Base-by-base conservation (phyloP, 2,797 vertebrate species). In the Oophaga sylvatica region DNA sequence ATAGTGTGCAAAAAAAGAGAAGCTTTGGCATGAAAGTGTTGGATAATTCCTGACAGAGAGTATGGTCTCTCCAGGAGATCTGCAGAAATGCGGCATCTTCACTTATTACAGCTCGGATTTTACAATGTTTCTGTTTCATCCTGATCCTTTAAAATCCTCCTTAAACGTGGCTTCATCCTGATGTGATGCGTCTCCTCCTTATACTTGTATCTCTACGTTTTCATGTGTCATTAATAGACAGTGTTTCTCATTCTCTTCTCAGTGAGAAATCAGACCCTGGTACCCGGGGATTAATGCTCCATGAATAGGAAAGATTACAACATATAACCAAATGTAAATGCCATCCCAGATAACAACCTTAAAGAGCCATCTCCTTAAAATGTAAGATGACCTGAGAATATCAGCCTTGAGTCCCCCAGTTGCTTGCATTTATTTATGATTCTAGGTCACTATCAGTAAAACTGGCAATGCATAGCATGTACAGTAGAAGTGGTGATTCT, bases 121-220 rank as follows among this genome's bases (percentile, higher is more conserved):
- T 56, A 22, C 12, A 11, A 56, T 77, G 48, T 53, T 77, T 26
- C 22, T 15, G 1, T 77, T 77, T 53, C 7, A 7, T 45, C 4
- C 57, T 77, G 53, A 84, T 75, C 59, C 71, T 65, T 60, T 65
- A 29, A 22, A 45, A 22, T 63, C 71, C 59, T 77, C 11, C 53
- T 12, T 77, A 73, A 59, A 75, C 13, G 3, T 35, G n/a, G 10
- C 35, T 53, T 65, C 15, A 77, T 63, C 71, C 83, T 29, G 17
- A 31, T 29, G 12, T 71, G n/a, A 59, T 60, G 68, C 53, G 22
- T 56, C 31, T 68, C 48, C 15, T 82, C 35, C 45, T 53, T 67
- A 16, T 70, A 31, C 67, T 53, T 17, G 48, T 70, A 20, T 70
- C 45, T 57, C 17, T 56, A 70, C n/a, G 70, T 68, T 57, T 76